Base-by-base conservation (phyloP, 1,140 invertebrate species). In the Harlomillsia oculata region DNA sequence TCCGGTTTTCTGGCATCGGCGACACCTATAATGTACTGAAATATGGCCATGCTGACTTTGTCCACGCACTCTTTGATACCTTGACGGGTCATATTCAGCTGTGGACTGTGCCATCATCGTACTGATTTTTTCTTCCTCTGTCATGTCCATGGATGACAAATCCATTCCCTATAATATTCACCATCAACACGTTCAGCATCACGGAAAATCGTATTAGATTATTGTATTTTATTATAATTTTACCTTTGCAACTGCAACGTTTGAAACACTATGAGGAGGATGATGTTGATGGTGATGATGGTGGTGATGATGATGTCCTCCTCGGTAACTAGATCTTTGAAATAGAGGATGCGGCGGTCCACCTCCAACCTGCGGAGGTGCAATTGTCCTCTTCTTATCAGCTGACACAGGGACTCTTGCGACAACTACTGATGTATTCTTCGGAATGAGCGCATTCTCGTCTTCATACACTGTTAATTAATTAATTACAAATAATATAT, bases 61-160 rank as follows among this genome's bases (percentile, higher is more conserved):
- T 51, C 87, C 87, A 67, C 83, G 80, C 69, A 90, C 85, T 74
- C 88, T 88, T 67, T 85, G 77, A 69, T 93, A 94, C 90, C 90
- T 95, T 71, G 88, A 87, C 54, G 91, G 88, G 75, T 97, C 90
- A 78, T 97, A 99, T 70, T 95, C 93, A 69, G 85, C 84, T 43
- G 90, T 94, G 34, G 92, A 95, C 68, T 97, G 93, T 52, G 84
- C 81, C 80, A 97, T 96, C 86, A 97, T 95, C 59, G 89, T 90
- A 69, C 85, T 83, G 67, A 99, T 94, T 75, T 97, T 97, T 69
- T 98, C 93, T 68, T 95, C 89, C 76, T 99, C 95, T 26, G 86
- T 86, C 41, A 85, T 87, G 77, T 91, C 87, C 73, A 95, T 82
- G 70, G 81, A 84, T 21, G 86, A 83, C 59, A 97, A 76, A 78